phyloP scores from a whole-genome alignment of 2,113 vertebrate genomes.

The Delphinus delphis region DNA sequence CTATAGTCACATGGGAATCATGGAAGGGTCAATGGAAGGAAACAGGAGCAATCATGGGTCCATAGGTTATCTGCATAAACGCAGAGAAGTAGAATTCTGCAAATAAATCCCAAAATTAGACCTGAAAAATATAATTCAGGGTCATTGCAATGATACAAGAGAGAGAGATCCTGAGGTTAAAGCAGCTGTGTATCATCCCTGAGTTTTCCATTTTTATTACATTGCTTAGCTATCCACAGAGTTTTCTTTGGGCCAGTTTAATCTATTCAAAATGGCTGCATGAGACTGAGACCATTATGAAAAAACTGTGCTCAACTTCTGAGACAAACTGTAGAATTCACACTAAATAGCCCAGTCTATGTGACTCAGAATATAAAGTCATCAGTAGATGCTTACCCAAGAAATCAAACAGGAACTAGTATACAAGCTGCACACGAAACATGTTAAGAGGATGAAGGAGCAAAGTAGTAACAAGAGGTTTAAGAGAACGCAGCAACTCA shows the following conservation, averaged over 20 bases:
- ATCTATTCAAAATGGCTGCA: neutral
- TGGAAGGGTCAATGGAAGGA: neutral
- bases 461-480: neutral
- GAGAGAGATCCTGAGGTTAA: neutral
- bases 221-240: neutral
- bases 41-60: neutral
- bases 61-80: neutral
- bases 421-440: neutral
- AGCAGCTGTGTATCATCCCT: neutral
- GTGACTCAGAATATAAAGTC: neutral
- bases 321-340: neutral
- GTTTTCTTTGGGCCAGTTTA: neutral
- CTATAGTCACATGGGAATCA: neutral
- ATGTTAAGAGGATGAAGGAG: neutral
- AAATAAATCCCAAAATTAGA: slow-evolving; percentile 11
- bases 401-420: neutral
- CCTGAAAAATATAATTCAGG: neutral
- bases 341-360: neutral
- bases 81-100: neutral
- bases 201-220: neutral
- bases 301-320: neutral
- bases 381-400: neutral
- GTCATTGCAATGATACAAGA: neutral
- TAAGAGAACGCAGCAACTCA: neutral
- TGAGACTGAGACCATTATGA: neutral